Base-by-base conservation (phyloP, 2,113 vertebrate genomes). In the Eclectus roratus region DNA sequence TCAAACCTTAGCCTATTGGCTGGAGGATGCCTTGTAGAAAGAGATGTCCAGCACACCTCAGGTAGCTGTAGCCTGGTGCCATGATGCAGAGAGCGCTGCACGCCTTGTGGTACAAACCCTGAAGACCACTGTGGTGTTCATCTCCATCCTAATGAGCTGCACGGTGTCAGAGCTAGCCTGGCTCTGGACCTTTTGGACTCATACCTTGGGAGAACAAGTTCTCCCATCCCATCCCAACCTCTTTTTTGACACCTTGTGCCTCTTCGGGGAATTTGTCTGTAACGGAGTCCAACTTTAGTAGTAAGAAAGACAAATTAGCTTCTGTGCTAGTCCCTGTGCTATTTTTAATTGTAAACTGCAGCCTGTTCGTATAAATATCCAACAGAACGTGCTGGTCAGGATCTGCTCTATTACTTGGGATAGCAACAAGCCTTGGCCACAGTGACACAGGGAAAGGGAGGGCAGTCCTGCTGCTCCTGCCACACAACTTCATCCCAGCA, bases 401-500 rank as follows among this genome's bases (percentile, higher is more conserved):
- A 33, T 89, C 47, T 88, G 33, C 35, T 19, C 23, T 86, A 0
- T 24, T 53, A 20, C 37, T 68, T 46, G 68, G 39, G 15, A 29
- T 23, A 77, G 50, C 25, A 58, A 2, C 8, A 9, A 23, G 56
- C 49, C 56, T 29, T 86, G 68, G 50, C 56, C 29, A 4, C 39
- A 35, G 70, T 4, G 7, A 35, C 18, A 11, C 0, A 56, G 66
- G 35, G 70, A n/a, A 44, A 82, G 31, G 41, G 37, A 70, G 33
- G 35, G 29, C 58, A 70, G 44, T 46, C n/a, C 49, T 91, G n/a
- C 69, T 80, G 58, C 49, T 65, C 18, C 25, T 71, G 89, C 61
- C 70, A 19, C 13, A 15, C 11, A 41, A 0, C 58, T 52, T 61
- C 13, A 35, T 76, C 15, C 43, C 28, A 46, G 11, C 0, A 0